Percentiles rank a stretch among this genome's conserved stretches.
These are phyloP conservation scores for Tetramorium parvispinum DNA, from an alignment of 1,140 invertebrate species.

Conservation along the genomic window DNA sequence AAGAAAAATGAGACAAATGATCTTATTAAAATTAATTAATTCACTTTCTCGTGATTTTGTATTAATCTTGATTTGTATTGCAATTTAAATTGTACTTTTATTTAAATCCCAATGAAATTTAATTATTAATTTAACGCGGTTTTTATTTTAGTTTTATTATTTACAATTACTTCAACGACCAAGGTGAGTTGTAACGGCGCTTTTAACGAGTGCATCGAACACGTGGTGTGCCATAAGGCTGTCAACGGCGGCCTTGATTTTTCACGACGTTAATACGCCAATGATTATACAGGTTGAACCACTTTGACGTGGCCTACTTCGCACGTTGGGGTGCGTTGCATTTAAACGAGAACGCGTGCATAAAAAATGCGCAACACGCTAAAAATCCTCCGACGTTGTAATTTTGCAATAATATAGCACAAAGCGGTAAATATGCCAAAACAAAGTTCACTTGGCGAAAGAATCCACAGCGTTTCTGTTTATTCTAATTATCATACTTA, in stretches of 20 bases:
- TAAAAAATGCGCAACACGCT: neutral
- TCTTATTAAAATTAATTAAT: neutral
- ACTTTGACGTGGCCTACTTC: slow-evolving; percentile 53
- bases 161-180: neutral
- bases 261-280: slow-evolving; percentile 50
- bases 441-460: neutral
- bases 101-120: neutral
- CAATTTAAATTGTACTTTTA: neutral
- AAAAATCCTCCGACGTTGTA: neutral
- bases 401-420: neutral
- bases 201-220: neutral
- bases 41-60: neutral
- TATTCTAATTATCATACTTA: neutral
- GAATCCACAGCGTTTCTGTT: neutral
- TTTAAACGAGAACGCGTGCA: neutral
- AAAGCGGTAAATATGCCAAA: neutral
- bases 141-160: neutral
- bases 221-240: neutral
- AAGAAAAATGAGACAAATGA: neutral
- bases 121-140: neutral
- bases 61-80: neutral
- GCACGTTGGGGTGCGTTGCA: neutral
- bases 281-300: slow-evolving; percentile 63
- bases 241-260: slow-evolving; percentile 59
- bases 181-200: neutral